A percentile compares a stretch with the other conserved stretches of the same genome.
phyloP scores from a whole-genome alignment of 2,888 invertebrate genomes.

The Subacronicta megacephala region DNA sequence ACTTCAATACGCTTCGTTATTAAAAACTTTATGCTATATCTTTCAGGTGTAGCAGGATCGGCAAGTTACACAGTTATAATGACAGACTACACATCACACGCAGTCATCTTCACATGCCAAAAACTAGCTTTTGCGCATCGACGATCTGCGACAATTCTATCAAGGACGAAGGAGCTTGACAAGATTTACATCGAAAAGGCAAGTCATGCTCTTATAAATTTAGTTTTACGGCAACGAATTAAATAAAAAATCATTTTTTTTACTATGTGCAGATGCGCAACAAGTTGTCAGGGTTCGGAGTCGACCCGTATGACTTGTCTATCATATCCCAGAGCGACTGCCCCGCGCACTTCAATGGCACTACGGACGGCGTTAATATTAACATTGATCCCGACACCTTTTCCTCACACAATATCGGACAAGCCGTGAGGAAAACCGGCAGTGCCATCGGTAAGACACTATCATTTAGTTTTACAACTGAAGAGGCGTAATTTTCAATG shows the following conservation, averaged over 20 bases:
- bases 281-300: constrained; percentile 90
- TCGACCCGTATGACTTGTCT: constrained; percentile 94
- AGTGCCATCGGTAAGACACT: constrained; percentile 90
- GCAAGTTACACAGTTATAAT: constrained; percentile 93
- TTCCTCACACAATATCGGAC: constrained; percentile 92
- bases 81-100: constrained; percentile 93
- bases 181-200: constrained; percentile 92
- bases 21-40: not conserved
- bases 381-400: constrained; percentile 94
- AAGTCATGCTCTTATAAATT: constrained; percentile 20
- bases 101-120: constrained; percentile 94
- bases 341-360: constrained; percentile 89
- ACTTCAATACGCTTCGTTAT: too few relatives aligned
- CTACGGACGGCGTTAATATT: constrained; percentile 90
- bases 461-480: not conserved
- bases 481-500: too few relatives aligned
- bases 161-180: constrained; percentile 92
- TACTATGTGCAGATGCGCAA: constrained; percentile 90
- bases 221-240: too few relatives aligned
- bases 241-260: too few relatives aligned
- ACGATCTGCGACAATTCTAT: constrained; percentile 94
- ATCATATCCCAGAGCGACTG: constrained; percentile 93
- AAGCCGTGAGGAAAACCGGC: constrained; percentile 92
- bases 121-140: constrained; percentile 93
- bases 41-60: constrained; percentile 92